phyloP scores from a whole-genome alignment of 2,888 invertebrate species.

The Hipparchia sbordonii region DNA sequence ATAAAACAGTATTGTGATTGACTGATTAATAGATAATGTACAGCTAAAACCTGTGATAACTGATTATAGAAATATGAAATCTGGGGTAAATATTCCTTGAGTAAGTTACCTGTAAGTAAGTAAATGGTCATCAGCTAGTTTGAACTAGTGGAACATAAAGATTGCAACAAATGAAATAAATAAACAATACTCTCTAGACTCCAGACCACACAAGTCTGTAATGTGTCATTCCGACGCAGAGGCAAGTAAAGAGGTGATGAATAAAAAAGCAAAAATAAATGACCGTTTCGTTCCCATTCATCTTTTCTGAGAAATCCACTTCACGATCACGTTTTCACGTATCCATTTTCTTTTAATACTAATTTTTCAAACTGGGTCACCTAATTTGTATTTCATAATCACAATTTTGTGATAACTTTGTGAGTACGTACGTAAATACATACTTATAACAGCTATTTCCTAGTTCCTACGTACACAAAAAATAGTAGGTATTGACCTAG shows the following conservation, averaged over 20 bases:
- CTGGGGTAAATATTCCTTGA: no score
- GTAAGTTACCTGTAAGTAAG: no score
- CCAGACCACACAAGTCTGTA: slow-evolving; percentile 22
- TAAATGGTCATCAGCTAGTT: no score
- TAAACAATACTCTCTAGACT: slow-evolving; percentile 26
- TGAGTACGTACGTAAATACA: no score
- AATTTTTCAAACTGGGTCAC: slow-evolving; percentile 60
- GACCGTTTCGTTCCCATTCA: slow-evolving; percentile 35
- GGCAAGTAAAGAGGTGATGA: not conserved
- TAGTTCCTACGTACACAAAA: no score
- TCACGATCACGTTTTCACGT: slow-evolving; percentile 47
- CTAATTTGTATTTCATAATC: slow-evolving; percentile 42
- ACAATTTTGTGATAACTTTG: slow-evolving; percentile 14
- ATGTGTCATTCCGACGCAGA: slow-evolving; percentile 14
- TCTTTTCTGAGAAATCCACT: slow-evolving; percentile 53
- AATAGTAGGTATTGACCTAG: no score
- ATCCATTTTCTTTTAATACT: slow-evolving; percentile 61
- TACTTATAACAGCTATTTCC: no score
- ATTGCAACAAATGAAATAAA: slow-evolving; percentile 2
- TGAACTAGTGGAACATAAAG: no score
- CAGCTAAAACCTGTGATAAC: no score
- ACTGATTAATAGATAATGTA: no score
- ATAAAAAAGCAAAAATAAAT: slow-evolving; percentile 40
- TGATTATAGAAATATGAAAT: no score
- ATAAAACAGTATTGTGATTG: no score